These are phyloP conservation scores for Nowickia ferox DNA, from an alignment of 2,888 invertebrate genomes.

Conservation along the genomic window DNA sequence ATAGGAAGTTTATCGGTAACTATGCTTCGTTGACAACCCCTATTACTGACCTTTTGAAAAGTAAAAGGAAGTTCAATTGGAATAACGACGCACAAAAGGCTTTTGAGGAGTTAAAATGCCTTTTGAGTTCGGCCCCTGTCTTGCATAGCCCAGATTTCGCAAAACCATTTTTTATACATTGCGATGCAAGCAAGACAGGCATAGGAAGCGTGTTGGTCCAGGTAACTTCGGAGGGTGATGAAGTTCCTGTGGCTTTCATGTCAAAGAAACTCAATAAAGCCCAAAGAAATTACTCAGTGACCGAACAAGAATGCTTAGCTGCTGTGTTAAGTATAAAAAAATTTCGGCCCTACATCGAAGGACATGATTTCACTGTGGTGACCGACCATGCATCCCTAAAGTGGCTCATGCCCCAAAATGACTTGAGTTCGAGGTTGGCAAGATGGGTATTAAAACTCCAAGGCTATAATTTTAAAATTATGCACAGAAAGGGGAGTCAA, in stretches of 20 bases:
- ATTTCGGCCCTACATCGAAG: too few relatives aligned
- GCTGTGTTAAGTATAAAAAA: too few relatives aligned
- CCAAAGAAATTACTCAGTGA: too few relatives aligned
- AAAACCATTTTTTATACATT: too few relatives aligned
- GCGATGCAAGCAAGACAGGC: too few relatives aligned
- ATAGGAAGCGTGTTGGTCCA: too few relatives aligned
- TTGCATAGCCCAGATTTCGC: slow-evolving; percentile 1
- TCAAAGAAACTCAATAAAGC: too few relatives aligned
- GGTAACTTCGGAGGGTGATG: too few relatives aligned
- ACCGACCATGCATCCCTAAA: neutral
- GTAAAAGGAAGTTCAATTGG: slow-evolving; percentile 14
- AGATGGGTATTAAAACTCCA: neutral
- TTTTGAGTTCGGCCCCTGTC: neutral
- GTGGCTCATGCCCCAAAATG: neutral
- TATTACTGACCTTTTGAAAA: slow-evolving; percentile 4
- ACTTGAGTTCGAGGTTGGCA: neutral
- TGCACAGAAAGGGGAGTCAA: too few relatives aligned
- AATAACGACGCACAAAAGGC: slow-evolving; percentile 1
- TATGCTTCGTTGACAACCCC: neutral
- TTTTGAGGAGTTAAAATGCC: neutral
- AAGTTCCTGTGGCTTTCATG: too few relatives aligned
- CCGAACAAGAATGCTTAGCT: too few relatives aligned
- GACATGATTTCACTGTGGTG: too few relatives aligned
- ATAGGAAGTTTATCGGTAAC: neutral
- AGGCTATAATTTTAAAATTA: neutral